A percentile compares a stretch with the other conserved stretches of the same genome.
Conservation (phyloP, 2,888 invertebrate genomes). For the Aphodius granarius region DNA sequence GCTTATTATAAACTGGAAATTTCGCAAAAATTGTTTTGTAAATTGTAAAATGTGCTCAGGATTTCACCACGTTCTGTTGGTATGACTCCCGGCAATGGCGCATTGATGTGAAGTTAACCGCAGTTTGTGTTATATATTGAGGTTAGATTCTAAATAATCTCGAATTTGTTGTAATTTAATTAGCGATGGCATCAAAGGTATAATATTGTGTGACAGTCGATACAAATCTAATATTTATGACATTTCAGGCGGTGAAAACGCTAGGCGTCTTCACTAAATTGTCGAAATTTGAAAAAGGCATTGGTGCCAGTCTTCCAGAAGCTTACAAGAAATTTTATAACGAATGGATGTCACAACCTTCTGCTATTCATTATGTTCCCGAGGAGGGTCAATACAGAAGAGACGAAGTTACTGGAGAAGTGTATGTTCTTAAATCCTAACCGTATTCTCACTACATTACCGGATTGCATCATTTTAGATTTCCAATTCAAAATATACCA, state of each 20-base stretch:
- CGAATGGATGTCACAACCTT: constrained; percentile 74
- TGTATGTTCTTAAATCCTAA: constrained; percentile 54
- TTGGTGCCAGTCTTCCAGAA: constrained; percentile 71
- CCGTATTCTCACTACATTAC: background rate
- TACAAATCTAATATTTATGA: background rate
- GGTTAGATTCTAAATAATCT: background rate
- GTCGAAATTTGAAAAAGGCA: constrained; percentile 62
- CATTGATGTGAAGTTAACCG: background rate
- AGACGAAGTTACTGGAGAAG: constrained; percentile 72
- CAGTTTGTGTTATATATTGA: background rate
- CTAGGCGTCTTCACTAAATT: constrained; percentile 44
- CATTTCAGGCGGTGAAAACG: constrained; percentile 43
- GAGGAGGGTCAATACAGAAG: constrained; percentile 73
- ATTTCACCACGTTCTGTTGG: background rate
- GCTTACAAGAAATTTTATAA: constrained; percentile 85
- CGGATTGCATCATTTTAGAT: constrained; percentile 47
- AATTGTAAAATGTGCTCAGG: background rate
- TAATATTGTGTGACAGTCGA: background rate
- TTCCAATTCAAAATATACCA: constrained; percentile 74
- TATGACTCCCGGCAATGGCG: background rate
- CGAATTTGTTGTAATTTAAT: background rate
- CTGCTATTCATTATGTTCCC: constrained; percentile 71
- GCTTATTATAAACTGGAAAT: background rate
- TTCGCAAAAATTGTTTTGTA: background rate
- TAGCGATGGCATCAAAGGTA: background rate